Evolutionary conservation across 2,888 invertebrate genomes (phyloP).

Genomic region (Cactoblastis cactorum): DNA sequence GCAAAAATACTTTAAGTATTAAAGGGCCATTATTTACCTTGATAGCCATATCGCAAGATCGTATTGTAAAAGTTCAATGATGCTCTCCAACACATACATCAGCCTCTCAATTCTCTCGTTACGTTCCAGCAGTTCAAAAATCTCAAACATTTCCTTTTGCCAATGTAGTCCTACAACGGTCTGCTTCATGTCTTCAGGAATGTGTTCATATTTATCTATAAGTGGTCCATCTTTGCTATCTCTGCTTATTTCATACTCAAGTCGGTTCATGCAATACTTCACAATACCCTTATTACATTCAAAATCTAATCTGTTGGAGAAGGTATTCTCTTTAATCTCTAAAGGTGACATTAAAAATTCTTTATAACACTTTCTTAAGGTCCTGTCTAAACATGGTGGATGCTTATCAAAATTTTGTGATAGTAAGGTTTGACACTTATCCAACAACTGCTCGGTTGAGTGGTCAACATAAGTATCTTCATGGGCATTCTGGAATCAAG

Average conservation of each 20-base stretch:
- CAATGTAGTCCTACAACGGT: constrained; percentile 57
- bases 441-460: constrained; percentile 43
- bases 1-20: too few species aligned
- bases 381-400: constrained; percentile 53
- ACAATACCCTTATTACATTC: constrained; percentile 53
- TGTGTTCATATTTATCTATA: constrained; percentile 48
- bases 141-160: constrained; percentile 64
- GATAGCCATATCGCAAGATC: constrained; percentile 79
- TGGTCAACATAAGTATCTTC: constrained; percentile 47
- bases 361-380: constrained; percentile 51
- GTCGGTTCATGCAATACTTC: constrained; percentile 60
- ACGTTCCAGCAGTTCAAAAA: constrained; percentile 56
- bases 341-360: constrained; percentile 56
- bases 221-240: constrained; percentile 54
- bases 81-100: constrained; percentile 66
- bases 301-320: constrained; percentile 52
- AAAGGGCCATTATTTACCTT: too few species aligned
- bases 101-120: constrained; percentile 70
- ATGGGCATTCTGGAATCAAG: constrained; percentile 62
- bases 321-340: constrained; percentile 49
- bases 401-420: constrained; percentile 56
- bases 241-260: constrained; percentile 55
- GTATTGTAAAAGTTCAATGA: constrained; percentile 75
- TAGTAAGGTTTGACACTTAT: constrained; percentile 56
- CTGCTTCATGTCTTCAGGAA: constrained; percentile 54